Conservation (phyloP, 64 coral and sea anemone genomes). For the Pocillopora verrucosa region DNA sequence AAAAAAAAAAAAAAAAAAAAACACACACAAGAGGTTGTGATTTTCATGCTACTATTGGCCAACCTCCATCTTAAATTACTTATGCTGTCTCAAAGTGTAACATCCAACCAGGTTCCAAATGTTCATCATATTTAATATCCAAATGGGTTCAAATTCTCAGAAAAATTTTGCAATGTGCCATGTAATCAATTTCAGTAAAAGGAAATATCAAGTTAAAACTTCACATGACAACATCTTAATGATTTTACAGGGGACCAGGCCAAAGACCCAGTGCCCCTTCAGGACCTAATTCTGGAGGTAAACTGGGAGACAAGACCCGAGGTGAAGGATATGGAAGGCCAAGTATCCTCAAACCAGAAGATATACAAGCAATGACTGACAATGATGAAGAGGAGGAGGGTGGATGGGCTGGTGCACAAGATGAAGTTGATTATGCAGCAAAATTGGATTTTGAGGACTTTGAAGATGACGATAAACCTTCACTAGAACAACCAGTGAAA, state of each 20-base stretch:
- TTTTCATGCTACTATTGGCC: no score
- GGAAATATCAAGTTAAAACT: background rate
- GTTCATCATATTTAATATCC: no score
- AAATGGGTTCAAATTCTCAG: no score
- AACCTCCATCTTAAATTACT: no score
- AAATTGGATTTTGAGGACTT: conserved; percentile 98
- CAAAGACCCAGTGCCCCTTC: conserved; percentile 45
- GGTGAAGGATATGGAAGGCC: conserved; percentile 65
- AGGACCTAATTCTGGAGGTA: conserved; percentile 27
- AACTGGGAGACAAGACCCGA: conserved; percentile 29
- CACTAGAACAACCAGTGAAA: conserved; percentile 9
- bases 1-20: no score
- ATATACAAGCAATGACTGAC: conserved; percentile 86
- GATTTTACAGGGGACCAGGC: conserved; percentile 23
- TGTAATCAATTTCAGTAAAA: background rate
- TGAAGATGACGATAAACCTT: conserved; percentile 80
- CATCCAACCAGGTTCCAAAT: no score
- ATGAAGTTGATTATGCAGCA: conserved; percentile 94
- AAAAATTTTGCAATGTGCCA: no score
- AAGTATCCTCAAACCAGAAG: conserved; percentile 78
- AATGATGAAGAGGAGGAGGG: conserved; percentile 99
- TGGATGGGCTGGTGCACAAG: conserved; percentile 98
- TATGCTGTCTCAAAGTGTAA: no score
- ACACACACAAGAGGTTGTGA: no score
- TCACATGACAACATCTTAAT: background rate